A percentile compares a stretch with the other conserved stretches of the same genome.
These are phyloP conservation scores for Pemphigus obesinymphae DNA, from an alignment of 1,140 invertebrate genomes.

Conservation along the genomic window DNA sequence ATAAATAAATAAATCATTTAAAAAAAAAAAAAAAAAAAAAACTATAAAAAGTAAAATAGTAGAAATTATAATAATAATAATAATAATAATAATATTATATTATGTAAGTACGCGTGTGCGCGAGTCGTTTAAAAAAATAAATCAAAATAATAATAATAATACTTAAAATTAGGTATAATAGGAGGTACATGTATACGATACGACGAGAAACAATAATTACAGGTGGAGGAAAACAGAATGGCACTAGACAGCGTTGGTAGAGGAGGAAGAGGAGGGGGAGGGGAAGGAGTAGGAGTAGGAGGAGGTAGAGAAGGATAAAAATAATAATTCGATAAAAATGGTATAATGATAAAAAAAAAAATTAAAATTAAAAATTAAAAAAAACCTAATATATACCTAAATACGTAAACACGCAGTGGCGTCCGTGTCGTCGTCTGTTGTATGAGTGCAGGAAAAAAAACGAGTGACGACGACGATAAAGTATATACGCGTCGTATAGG, in stretches of 20 bases:
- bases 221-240: neutral
- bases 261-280: neutral
- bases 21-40: neutral
- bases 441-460: neutral
- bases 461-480: neutral
- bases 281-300: neutral
- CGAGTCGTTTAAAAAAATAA: neutral
- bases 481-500: no score
- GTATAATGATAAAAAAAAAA: neutral
- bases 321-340: neutral
- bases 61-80: neutral
- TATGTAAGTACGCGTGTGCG: neutral
- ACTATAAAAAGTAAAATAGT: neutral
- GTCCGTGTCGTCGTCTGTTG: neutral
- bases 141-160: neutral
- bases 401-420: neutral
- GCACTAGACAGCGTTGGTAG: neutral
- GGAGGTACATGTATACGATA: neutral
- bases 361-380: neutral
- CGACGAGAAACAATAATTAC: neutral
- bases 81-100: neutral
- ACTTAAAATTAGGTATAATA: neutral
- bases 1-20: neutral
- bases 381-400: no score
- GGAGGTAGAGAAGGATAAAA: neutral